Evolutionary conservation across 2,797 vertebrate species (phyloP).

Genomic region (Mastacembelus armatus): DNA sequence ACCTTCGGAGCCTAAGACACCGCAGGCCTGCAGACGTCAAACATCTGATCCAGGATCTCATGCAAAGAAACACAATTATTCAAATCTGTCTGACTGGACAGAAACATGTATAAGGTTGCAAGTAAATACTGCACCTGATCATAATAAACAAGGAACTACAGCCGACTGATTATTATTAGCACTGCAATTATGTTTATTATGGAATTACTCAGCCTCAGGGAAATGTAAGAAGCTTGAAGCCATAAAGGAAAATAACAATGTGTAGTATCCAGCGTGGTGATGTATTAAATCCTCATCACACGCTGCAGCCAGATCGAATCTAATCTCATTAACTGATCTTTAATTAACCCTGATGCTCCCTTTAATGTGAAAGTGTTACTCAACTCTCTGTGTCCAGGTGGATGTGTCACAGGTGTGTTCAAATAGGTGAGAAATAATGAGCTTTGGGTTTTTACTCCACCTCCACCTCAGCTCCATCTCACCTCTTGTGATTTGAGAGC

Average conservation of each 20-base stretch:
- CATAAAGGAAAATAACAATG: not conserved
- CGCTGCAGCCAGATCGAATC: not conserved
- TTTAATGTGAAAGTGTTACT: not conserved
- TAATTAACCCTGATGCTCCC: not conserved
- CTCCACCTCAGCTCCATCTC: not conserved
- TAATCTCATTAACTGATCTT: constrained; percentile 13
- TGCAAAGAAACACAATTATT: too few relatives aligned
- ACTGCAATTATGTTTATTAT: not conserved
- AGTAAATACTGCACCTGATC: not conserved
- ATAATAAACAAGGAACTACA: too few relatives aligned
- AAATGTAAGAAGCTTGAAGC: not conserved
- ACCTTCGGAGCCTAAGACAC: too few relatives aligned
- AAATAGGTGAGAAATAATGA: constrained; percentile 3
- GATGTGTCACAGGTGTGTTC: not conserved
- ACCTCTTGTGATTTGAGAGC: not conserved
- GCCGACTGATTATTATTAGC: not conserved
- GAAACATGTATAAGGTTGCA: too few relatives aligned
- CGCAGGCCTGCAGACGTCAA: too few relatives aligned
- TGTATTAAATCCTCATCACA: not conserved
- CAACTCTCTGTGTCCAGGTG: not conserved
- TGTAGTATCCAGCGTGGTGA: too few relatives aligned
- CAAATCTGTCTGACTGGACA: not conserved
- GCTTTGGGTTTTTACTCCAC: not conserved
- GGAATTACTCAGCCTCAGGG: not conserved
- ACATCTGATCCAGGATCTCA: not conserved